Evolutionary conservation across 2,888 invertebrate species (phyloP).

Genomic region (Hedychridium roseum): DNA sequence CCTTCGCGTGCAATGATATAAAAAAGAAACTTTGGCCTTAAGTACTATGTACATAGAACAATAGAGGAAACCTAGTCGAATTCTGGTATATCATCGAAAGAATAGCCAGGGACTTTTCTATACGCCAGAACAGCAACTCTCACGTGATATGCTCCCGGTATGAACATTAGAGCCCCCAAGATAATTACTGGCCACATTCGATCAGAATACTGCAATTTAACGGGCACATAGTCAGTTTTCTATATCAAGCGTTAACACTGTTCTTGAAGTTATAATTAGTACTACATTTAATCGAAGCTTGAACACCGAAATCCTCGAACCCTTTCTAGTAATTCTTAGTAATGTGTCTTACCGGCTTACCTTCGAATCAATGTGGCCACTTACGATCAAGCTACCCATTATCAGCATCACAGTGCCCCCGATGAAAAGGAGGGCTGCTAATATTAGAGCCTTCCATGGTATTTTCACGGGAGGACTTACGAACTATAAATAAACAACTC

Average conservation of each 20-base stretch:
- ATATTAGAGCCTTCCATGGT: constrained; percentile 84
- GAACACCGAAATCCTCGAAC: no score
- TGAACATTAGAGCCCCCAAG: constrained; percentile 87
- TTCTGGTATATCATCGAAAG: constrained; percentile 89
- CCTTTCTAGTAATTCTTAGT: no score
- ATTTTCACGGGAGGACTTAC: constrained; percentile 73
- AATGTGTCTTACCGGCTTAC: no score
- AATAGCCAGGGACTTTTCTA: constrained; percentile 83
- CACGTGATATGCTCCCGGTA: constrained; percentile 91
- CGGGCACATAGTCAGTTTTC: no score
- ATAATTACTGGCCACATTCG: constrained; percentile 90
- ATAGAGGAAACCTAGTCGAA: constrained; percentile 69
- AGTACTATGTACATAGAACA: constrained; percentile 6
- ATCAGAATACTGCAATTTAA: constrained; percentile 79
- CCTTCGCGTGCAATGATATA: no score
- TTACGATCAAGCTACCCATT: constrained; percentile 79
- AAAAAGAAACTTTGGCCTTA: no score
- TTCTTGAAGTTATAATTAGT: constrained; percentile 23
- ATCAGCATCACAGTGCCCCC: constrained; percentile 81
- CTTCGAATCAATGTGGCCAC: constrained; percentile 82
- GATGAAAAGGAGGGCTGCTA: constrained; percentile 80
- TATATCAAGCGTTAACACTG: no score
- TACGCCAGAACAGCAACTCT: constrained; percentile 88
- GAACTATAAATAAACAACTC: constrained; percentile 63
- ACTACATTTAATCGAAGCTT: background rate